Evolutionary conservation across 2,888 invertebrate species (phyloP), one percentile per base, ranked within the genome.

Genomic region (Ophion obscuratus): DNA sequence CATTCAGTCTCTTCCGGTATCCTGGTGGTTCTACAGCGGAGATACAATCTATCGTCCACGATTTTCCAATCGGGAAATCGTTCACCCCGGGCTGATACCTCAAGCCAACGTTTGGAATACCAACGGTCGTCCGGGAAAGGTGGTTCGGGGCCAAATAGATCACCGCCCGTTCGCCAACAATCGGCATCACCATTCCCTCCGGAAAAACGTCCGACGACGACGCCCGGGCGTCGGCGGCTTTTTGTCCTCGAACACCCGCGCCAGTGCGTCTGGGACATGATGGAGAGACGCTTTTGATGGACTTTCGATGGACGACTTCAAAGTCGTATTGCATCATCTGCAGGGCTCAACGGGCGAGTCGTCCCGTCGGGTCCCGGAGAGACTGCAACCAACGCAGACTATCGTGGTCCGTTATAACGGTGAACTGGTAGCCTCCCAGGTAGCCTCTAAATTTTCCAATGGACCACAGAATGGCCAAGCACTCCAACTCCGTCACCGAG

Each of bases 351-450:
- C 85, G 57, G 1, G 83, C 85, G 0, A 82, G 31, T 3, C 83
- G 47, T 0, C 86, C 89, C 66, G 71, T 70, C 0, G 90, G 90
- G 44, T 89, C 82, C 7, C 90, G 87, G 6, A 89, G 47, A 17
- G 82, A 87, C 5, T 83, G 78, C 1, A 91, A 71, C 91, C 90
- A 91, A 7, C 73, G 62, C 1, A 91, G 64, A 14, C 87, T 87
- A 14, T 70, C 53, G 17, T 90, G 90, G 36, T 91, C 90, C 0
- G 89, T 91, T 0, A 91, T 84, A 0, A 91, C 90, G 2, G 70
- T 88, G 64, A 24, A 24, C 24, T 24, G 24, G 24, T 24, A 24
- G 24, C 24, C 1, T 24, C 1, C 24, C 1, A 24, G 24, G 1
- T 24, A 24, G 24, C 24, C 24, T 24, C 1, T 24, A 24, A 24